These are phyloP conservation scores for Drosophila buzzatii DNA, from an alignment of 2,888 invertebrate genomes.

Conservation along the genomic window DNA sequence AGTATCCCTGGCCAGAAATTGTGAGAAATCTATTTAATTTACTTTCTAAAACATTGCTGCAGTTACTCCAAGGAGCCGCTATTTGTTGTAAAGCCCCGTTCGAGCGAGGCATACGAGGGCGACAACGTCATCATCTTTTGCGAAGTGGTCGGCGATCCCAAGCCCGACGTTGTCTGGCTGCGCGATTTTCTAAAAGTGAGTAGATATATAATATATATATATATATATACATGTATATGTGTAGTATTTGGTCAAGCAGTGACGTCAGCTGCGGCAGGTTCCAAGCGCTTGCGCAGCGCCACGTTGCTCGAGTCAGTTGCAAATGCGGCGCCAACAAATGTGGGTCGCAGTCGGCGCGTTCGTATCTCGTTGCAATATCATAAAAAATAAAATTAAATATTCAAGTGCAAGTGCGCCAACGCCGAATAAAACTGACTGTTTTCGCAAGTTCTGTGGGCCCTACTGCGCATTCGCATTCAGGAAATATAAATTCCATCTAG, in stretches of 20 bases:
- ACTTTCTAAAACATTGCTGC: conserved; percentile 41
- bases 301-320: conserved; percentile 59
- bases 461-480: conserved; percentile 30
- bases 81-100: conserved; percentile 93
- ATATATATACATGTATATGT: not conserved
- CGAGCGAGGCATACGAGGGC: conserved; percentile 93
- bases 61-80: conserved; percentile 94
- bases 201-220: conserved; percentile 37
- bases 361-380: conserved; percentile 38
- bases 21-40: not conserved
- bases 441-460: conserved; percentile 51
- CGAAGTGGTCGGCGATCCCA: conserved; percentile 95
- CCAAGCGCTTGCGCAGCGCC: conserved; percentile 44
- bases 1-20: conserved; percentile 71
- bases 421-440: conserved; percentile 26
- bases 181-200: conserved; percentile 94
- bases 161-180: conserved; percentile 94
- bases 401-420: conserved; percentile 67
- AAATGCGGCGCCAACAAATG: conserved; percentile 66
- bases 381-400: conserved; percentile 26
- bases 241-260: conserved; percentile 19
- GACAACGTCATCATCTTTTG: conserved; percentile 94
- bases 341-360: conserved; percentile 66
- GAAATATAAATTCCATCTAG: conserved; percentile 50
- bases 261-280: conserved; percentile 53